Evolutionary conservation across 2,113 vertebrate species (phyloP).

Genomic region (Malaclemys terrapin): DNA sequence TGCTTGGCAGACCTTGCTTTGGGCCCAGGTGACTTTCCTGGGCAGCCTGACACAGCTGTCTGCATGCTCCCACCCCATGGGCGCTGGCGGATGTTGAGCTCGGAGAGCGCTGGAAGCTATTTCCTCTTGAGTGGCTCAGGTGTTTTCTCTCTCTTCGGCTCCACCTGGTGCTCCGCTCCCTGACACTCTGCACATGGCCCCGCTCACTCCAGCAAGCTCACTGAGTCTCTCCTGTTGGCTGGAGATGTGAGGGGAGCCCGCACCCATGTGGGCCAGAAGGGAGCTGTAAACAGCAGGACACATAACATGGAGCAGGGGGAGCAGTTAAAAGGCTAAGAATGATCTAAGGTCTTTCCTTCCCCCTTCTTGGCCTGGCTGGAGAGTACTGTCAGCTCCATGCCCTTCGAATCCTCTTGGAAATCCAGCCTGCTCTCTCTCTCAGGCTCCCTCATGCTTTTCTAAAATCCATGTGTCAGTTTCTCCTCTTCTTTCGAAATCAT

Average conservation of each 20-base stretch:
- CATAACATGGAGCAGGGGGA: background rate
- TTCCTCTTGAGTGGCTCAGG: background rate
- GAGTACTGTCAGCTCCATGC: background rate
- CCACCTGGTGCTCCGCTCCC: background rate
- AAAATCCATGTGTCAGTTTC: background rate
- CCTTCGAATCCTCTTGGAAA: background rate
- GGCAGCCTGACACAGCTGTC: background rate
- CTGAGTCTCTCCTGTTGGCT: constrained; percentile 6
- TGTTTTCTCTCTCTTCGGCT: background rate
- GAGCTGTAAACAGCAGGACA: background rate
- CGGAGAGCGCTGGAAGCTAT: background rate
- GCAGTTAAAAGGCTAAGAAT: background rate
- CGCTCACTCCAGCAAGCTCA: background rate
- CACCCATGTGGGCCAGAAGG: background rate
- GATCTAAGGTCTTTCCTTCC: background rate
- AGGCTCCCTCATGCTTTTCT: background rate
- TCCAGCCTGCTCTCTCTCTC: background rate
- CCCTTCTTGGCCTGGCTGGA: background rate
- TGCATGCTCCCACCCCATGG: background rate
- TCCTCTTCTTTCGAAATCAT: background rate
- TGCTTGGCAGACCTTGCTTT: background rate
- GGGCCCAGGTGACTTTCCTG: background rate
- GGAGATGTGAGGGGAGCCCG: background rate
- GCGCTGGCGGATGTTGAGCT: background rate
- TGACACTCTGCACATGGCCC: background rate